Conservation (phyloP, 2,888 invertebrate genomes). For the Tineola bisselliella region DNA sequence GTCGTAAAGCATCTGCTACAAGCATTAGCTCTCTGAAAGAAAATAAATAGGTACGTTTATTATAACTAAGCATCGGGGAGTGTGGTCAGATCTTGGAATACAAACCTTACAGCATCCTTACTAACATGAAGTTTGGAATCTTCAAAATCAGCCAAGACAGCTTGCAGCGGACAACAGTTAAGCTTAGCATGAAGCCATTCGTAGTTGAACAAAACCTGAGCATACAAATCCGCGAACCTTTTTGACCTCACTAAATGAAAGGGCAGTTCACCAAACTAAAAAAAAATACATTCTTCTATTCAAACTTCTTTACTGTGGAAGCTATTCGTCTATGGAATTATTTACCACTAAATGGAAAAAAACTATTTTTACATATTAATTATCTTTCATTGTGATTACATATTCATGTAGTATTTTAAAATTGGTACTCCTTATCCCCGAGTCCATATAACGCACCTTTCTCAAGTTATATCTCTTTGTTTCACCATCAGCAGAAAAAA, state of each 20-base stretch:
- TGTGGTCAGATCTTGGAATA: too few relatives aligned
- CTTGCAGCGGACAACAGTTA: slow-evolving; percentile 93
- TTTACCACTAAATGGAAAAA: too few relatives aligned
- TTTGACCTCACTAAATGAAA: slow-evolving; percentile 93
- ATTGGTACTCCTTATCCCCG: too few relatives aligned
- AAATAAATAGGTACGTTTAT: too few relatives aligned
- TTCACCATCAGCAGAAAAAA: slow-evolving; percentile 89
- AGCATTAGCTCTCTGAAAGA: slow-evolving; percentile 82
- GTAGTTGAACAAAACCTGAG: slow-evolving; percentile 95
- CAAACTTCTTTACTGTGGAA: too few relatives aligned
- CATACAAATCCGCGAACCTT: slow-evolving; percentile 88
- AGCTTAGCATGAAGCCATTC: slow-evolving; percentile 97
- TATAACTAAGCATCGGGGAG: too few relatives aligned
- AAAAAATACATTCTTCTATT: too few relatives aligned
- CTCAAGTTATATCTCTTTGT: slow-evolving; percentile 91
- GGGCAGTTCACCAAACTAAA: slow-evolving; percentile 92
- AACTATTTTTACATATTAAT: too few relatives aligned
- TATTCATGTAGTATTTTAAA: too few relatives aligned
- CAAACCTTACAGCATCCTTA: slow-evolving; percentile 80
- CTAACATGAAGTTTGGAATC: slow-evolving; percentile 87
- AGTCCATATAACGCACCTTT: too few relatives aligned
- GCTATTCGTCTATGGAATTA: too few relatives aligned
- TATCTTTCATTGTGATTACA: too few relatives aligned
- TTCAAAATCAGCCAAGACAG: slow-evolving; percentile 94
- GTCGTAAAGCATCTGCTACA: slow-evolving; percentile 90